Percentiles rank a stretch among this genome's conserved stretches.
These are phyloP conservation scores for Ceratothoa steindachneri DNA, from an alignment of 2,888 invertebrate species.

Conservation along the genomic window DNA sequence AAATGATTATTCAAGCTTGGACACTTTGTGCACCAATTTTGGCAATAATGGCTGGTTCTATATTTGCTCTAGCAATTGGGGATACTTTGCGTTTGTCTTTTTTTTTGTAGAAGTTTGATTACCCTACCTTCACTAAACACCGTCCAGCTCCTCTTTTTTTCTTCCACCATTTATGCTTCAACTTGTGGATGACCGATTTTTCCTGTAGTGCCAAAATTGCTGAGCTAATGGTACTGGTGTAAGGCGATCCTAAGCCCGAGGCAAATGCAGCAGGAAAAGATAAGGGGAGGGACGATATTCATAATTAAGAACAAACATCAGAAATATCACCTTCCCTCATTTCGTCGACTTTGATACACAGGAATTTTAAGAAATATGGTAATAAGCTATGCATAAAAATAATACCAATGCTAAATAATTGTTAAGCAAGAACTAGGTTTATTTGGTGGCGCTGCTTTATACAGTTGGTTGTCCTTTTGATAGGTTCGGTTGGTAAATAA, in stretches of 20 bases:
- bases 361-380: neutral
- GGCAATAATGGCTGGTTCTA: no score
- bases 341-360: neutral
- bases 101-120: no score
- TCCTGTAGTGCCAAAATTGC: conserved; percentile 72
- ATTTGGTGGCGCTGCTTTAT: no score
- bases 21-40: no score
- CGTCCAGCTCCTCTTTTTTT: conserved; percentile 47
- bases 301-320: neutral
- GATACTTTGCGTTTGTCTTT: no score
- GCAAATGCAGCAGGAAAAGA: neutral
- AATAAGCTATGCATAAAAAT: neutral
- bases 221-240: conserved; percentile 65
- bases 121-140: conserved; percentile 31
- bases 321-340: neutral
- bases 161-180: conserved; percentile 77
- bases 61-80: no score
- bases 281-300: neutral
- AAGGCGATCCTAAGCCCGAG: conserved; percentile 58
- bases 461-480: no score
- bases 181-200: conserved; percentile 63
- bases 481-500: no score
- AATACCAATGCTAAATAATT: neutral
- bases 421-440: no score
- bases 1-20: no score